A percentile compares a stretch with the other conserved stretches of the same genome.
These are phyloP conservation scores for Hecatera dysodea DNA, from an alignment of 2,888 invertebrate species.

Conservation along the genomic window DNA sequence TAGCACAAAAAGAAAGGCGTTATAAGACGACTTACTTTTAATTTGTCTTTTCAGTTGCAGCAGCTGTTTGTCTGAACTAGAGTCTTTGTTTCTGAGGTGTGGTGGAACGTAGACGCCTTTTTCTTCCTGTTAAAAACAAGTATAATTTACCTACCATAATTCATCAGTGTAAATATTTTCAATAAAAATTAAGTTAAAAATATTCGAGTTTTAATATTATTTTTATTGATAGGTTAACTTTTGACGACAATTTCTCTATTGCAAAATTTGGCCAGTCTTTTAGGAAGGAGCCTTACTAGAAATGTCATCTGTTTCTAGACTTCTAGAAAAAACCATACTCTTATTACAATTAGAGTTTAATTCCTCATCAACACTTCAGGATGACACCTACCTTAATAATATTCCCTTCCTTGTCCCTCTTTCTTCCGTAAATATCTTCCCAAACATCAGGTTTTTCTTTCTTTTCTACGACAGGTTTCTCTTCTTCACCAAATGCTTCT, in stretches of 20 bases:
- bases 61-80: slow-evolving; percentile 90
- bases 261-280: too few relatives aligned
- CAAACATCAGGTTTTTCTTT: slow-evolving; percentile 88
- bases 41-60: slow-evolving; percentile 94
- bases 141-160: neutral
- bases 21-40: slow-evolving; percentile 91
- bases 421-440: slow-evolving; percentile 98
- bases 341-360: neutral
- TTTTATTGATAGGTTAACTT: too few relatives aligned
- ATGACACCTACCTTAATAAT: slow-evolving; percentile 90
- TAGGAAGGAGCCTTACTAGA: too few relatives aligned
- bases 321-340: too few relatives aligned
- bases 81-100: slow-evolving; percentile 92
- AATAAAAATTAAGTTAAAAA: too few relatives aligned
- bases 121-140: slow-evolving; percentile 77
- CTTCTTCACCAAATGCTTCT: slow-evolving; percentile 69
- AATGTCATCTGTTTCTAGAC: too few relatives aligned
- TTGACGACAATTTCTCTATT: too few relatives aligned
- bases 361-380: neutral
- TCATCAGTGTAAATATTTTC: neutral
- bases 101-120: slow-evolving; percentile 95
- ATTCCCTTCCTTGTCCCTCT: slow-evolving; percentile 95
- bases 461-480: slow-evolving; percentile 69
- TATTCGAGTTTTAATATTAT: too few relatives aligned
- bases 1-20: neutral